Evolutionary conservation across 1,140 invertebrate species (phyloP).

Genomic region (Heliconius melpomene): DNA sequence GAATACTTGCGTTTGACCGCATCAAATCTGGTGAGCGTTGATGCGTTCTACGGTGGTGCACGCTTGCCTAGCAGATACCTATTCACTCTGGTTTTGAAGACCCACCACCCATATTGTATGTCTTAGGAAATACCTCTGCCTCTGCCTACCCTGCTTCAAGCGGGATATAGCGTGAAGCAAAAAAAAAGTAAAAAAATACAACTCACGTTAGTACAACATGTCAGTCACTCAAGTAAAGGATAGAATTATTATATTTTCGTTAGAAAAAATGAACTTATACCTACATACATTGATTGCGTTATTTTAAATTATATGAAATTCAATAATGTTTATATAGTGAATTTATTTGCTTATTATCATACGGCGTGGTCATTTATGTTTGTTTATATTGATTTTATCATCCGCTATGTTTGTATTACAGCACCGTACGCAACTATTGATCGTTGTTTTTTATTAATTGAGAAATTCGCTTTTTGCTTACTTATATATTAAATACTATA

Average conservation of each 20-base stretch:
- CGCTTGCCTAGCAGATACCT: no score
- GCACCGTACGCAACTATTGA: neutral
- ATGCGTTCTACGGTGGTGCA: no score
- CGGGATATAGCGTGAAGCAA: neutral
- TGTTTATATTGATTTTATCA: constrained; percentile 1
- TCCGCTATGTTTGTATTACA: neutral
- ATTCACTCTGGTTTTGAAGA: no score
- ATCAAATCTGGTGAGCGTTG: no score
- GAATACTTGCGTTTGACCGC: no score
- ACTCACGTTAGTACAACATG: no score
- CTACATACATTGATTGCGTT: no score
- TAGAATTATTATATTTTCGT: no score
- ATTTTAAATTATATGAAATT: neutral
- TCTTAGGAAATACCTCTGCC: no score
- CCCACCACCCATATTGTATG: no score
- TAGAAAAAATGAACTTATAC: no score
- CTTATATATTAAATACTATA: neutral
- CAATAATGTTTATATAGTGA: neutral
- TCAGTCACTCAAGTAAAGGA: no score
- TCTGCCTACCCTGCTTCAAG: neutral
- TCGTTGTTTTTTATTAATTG: neutral
- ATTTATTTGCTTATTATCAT: neutral
- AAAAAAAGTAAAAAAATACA: neutral
- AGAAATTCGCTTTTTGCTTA: neutral
- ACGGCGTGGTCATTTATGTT: neutral